These are phyloP conservation scores for Raja brachyura DNA, from an alignment of 2,113 vertebrate species.

Conservation along the genomic window DNA sequence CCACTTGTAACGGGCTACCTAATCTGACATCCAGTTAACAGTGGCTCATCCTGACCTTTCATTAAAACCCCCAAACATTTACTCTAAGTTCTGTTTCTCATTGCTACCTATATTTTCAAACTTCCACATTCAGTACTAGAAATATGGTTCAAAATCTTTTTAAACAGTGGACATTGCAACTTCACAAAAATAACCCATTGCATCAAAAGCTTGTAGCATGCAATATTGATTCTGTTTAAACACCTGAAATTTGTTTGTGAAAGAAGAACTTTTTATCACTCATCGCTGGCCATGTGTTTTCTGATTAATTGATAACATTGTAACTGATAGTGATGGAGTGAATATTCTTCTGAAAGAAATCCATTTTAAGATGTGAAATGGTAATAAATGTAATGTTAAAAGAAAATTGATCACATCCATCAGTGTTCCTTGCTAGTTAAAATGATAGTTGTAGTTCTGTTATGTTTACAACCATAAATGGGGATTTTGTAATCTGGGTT, in stretches of 20 bases:
- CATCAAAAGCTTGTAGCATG: neutral
- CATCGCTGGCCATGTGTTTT: slow-evolving; percentile 4
- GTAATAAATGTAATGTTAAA: neutral
- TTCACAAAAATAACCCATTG: neutral
- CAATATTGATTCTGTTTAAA: slow-evolving; percentile 17
- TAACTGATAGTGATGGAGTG: neutral
- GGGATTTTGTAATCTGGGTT: slow-evolving; percentile 9
- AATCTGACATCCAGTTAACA: neutral
- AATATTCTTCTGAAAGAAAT: neutral
- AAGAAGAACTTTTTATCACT: neutral
- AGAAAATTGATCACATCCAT: slow-evolving; percentile 8
- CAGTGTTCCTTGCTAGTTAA: neutral
- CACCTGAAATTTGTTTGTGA: neutral
- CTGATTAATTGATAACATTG: slow-evolving; percentile 12
- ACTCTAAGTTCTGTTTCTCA: neutral
- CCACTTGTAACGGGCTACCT: neutral
- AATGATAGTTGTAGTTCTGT: neutral
- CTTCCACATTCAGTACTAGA: slow-evolving; percentile 5
- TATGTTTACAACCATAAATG: slow-evolving; percentile 1
- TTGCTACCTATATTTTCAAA: neutral
- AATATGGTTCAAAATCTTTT: slow-evolving; percentile 18
- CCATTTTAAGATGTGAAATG: slow-evolving; percentile 2
- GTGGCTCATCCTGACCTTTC: neutral
- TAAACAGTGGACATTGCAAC: neutral
- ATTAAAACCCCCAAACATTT: neutral